A percentile compares a stretch with the other conserved stretches of the same genome.
Conservation (phyloP, 2,113 vertebrate genomes). For the Felis chaus region DNA sequence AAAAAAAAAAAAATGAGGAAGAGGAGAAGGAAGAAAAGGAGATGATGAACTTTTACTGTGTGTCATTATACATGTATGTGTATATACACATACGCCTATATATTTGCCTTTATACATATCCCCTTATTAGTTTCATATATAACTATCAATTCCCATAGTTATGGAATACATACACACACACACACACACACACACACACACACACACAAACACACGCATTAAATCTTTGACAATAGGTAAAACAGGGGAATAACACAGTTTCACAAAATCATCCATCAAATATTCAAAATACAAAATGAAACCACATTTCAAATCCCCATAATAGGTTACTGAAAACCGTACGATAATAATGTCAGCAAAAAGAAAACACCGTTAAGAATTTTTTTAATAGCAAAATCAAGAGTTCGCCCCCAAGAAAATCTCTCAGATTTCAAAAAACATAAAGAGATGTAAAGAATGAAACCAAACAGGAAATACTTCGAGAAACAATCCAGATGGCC, state of each 20-base stretch:
- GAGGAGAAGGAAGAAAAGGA: not conserved
- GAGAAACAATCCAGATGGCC: not conserved
- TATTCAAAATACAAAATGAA: not conserved
- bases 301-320: not conserved
- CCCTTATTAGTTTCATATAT: not conserved
- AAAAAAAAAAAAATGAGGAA: not conserved
- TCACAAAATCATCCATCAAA: not conserved
- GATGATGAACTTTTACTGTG: not conserved
- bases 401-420: not conserved
- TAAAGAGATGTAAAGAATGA: not conserved
- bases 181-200: not conserved
- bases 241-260: not conserved
- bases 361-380: not conserved
- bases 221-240: not conserved
- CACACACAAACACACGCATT: not conserved
- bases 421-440: not conserved
- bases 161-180: not conserved
- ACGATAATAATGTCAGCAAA: not conserved
- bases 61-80: not conserved
- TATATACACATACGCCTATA: not conserved
- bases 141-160: not conserved
- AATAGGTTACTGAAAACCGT: not conserved
- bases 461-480: not conserved
- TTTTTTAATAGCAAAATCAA: slow-evolving; percentile 10
- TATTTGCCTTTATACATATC: not conserved